phyloP scores from a whole-genome alignment of 2,797 vertebrate genomes.

The Brachyrhaphis roseni region DNA sequence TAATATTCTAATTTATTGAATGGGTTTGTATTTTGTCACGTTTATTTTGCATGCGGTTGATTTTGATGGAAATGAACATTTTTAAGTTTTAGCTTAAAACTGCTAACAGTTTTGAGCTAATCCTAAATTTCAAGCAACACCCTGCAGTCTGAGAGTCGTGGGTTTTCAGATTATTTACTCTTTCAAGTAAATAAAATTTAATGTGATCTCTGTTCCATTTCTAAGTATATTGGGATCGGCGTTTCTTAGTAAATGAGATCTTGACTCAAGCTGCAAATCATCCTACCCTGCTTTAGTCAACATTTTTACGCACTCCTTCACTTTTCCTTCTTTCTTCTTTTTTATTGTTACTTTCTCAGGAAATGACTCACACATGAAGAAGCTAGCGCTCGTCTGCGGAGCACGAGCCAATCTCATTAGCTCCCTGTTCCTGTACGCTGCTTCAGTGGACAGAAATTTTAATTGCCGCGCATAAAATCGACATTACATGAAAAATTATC shows the following conservation, averaged over 20 bases:
- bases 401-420: conserved; percentile 54
- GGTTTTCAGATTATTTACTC: not conserved
- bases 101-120: not conserved
- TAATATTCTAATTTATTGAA: too few species aligned
- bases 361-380: conserved; percentile 17
- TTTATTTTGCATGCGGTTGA: not conserved
- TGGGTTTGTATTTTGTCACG: not conserved
- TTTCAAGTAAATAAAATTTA: not conserved
- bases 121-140: not conserved
- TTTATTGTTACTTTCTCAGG: not conserved
- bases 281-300: not conserved
- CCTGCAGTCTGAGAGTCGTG: not conserved
- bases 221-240: not conserved
- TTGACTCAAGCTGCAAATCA: not conserved
- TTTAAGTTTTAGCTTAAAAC: not conserved
- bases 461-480: conserved; percentile 75
- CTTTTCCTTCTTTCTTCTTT: not conserved
- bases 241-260: not conserved
- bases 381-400: conserved; percentile 5
- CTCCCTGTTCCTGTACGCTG: conserved; percentile 54
- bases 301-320: not conserved
- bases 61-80: not conserved
- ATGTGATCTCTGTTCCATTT: not conserved
- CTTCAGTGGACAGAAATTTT: conserved; percentile 70
- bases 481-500: conserved; percentile 74